phyloP scores from a whole-genome alignment of 2,888 invertebrate species.

The Xanthia togata region DNA sequence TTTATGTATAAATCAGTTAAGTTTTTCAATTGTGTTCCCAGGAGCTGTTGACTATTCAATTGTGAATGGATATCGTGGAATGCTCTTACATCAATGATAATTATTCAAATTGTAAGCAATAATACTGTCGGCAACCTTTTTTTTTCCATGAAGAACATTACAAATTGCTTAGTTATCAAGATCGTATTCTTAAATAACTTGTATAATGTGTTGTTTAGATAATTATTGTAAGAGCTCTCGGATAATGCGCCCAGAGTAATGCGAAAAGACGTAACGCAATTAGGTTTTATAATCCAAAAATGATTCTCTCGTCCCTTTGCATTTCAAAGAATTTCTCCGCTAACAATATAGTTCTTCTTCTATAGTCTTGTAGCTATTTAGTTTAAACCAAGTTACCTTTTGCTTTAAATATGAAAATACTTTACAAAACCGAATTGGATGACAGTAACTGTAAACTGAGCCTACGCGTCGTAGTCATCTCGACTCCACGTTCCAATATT shows the following conservation, averaged over 20 bases:
- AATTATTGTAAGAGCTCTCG: constrained; percentile 50
- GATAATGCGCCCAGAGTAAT: constrained; percentile 49
- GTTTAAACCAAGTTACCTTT: background rate
- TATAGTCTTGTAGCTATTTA: background rate
- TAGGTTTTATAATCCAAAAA: constrained; percentile 23
- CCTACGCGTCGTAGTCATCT: constrained; percentile 35
- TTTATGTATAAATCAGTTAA: constrained; percentile 68
- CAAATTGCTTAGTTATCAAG: constrained; percentile 72
- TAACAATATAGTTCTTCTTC: constrained; percentile 5
- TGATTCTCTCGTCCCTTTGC: background rate
- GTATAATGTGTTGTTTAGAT: constrained; percentile 51
- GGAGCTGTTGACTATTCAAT: constrained; percentile 82
- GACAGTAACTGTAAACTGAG: constrained; percentile 31
- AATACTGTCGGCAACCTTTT: constrained; percentile 76
- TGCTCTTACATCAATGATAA: constrained; percentile 76
- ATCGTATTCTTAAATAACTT: constrained; percentile 66
- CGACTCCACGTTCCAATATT: constrained; percentile 53
- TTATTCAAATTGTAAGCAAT: constrained; percentile 81
- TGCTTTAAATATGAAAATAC: background rate
- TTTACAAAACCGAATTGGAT: background rate
- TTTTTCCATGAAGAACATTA: constrained; percentile 71
- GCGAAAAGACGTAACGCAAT: constrained; percentile 16
- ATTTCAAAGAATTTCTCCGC: background rate
- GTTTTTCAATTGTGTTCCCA: constrained; percentile 80
- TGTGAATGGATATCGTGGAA: constrained; percentile 69